Conservation (phyloP, 2,888 invertebrate species). For the Acrobeloides nanus region DNA sequence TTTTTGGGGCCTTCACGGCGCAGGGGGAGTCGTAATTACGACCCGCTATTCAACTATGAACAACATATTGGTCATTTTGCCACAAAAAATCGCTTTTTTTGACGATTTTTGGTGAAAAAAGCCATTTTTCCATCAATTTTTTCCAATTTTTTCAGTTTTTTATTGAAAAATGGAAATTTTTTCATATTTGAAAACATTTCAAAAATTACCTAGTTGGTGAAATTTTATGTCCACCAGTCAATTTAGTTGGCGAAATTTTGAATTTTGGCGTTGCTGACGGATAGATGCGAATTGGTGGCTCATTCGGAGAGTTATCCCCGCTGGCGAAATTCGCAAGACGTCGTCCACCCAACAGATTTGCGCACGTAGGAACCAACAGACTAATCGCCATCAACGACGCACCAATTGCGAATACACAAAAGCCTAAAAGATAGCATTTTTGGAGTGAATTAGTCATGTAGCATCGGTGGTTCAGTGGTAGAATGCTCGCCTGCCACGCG, state of each 20-base stretch:
- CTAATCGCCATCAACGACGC: slow-evolving; percentile 45
- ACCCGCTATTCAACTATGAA: too few species aligned
- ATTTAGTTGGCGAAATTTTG: slow-evolving; percentile 24
- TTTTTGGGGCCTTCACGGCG: too few species aligned
- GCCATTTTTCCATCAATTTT: not conserved
- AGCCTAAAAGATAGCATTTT: slow-evolving; percentile 25
- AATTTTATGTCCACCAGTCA: slow-evolving; percentile 21
- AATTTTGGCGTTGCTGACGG: slow-evolving; percentile 24
- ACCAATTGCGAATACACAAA: slow-evolving; percentile 46
- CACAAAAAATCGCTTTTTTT: too few species aligned
- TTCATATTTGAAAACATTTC: not conserved
- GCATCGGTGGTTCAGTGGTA: slow-evolving; percentile 46
- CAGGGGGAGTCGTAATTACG: too few species aligned
- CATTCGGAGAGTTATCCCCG: slow-evolving; percentile 48
- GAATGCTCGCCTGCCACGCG: slow-evolving; percentile 52
- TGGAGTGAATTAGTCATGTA: not conserved
- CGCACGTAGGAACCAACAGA: slow-evolving; percentile 44
- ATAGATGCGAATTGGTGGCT: slow-evolving; percentile 49
- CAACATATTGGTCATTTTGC: too few species aligned
- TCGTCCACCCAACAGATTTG: slow-evolving; percentile 39
- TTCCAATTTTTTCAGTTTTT: not conserved
- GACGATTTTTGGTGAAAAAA: too few species aligned
- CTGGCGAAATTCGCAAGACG: slow-evolving; percentile 40
- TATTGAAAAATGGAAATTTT: not conserved
- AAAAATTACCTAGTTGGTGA: slow-evolving; percentile 26